phyloP scores from a whole-genome alignment of 2,113 vertebrate species.

The Oncorhynchus tshawytscha region DNA sequence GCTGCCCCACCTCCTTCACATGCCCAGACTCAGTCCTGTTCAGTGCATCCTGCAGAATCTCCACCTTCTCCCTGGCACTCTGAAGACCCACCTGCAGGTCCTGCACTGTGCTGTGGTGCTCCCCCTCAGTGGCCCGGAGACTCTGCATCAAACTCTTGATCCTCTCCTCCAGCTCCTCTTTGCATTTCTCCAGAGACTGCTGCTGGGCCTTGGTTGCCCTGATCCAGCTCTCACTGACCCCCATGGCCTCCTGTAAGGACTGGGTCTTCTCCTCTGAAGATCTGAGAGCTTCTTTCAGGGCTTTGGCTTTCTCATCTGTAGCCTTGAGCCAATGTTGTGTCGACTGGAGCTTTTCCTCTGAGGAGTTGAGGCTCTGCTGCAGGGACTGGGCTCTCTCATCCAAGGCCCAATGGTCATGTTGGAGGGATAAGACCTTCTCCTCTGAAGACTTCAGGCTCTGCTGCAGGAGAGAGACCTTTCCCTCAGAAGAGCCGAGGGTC shows the following conservation, averaged over 20 bases:
- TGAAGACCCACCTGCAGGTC: conserved; percentile 5
- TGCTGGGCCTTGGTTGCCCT: background rate
- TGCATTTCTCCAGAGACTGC: conserved; percentile 5
- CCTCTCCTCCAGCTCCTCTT: background rate
- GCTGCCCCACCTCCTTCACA: conserved; percentile 6
- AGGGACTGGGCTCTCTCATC: conserved; percentile 1
- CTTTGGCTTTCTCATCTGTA: conserved; percentile 1
- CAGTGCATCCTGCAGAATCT: conserved; percentile 4
- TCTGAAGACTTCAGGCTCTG: background rate
- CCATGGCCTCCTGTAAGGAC: conserved; percentile 6
- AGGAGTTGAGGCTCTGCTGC: background rate
- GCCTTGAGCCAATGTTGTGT: background rate
- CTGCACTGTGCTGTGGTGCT: background rate
- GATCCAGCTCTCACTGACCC: background rate
- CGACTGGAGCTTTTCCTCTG: background rate
- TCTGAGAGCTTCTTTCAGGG: conserved; percentile 6
- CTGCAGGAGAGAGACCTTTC: background rate
- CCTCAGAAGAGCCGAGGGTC: background rate
- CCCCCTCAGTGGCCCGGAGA: background rate
- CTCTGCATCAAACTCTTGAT: background rate
- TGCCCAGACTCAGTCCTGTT: background rate
- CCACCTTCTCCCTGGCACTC: conserved; percentile 8
- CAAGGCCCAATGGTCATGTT: background rate
- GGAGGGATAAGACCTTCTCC: conserved; percentile 4
- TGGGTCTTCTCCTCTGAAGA: background rate